A percentile compares a stretch with the other conserved stretches of the same genome.
Conservation (phyloP, 2,888 invertebrate species). For the Oligia fasciuncula region DNA sequence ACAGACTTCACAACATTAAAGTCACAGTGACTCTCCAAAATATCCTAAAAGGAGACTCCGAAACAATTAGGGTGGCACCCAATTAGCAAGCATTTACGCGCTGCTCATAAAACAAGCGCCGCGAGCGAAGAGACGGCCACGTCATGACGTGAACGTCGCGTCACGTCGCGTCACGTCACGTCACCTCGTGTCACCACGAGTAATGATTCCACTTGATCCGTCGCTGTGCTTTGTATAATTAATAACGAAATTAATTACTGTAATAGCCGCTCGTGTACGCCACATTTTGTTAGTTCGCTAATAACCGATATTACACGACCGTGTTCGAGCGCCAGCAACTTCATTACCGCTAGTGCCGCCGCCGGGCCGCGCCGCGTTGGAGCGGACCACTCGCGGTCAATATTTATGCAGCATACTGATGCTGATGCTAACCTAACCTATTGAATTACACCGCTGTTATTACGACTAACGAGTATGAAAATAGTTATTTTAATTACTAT, state of each 20-base stretch:
- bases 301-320: constrained; percentile 49
- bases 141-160: constrained; percentile 32
- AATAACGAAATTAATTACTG: constrained; percentile 64
- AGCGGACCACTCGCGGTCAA: constrained; percentile 21
- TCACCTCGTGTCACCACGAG: constrained; percentile 47
- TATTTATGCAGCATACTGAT: constrained; percentile 51
- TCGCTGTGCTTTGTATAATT: constrained; percentile 52
- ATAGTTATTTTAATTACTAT: constrained; percentile 24
- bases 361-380: background rate
- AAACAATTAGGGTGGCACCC: constrained; percentile 62
- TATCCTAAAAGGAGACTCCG: constrained; percentile 45
- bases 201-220: constrained; percentile 47
- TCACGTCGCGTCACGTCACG: constrained; percentile 30
- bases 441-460: constrained; percentile 47
- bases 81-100: constrained; percentile 61
- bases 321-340: constrained; percentile 35
- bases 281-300: constrained; percentile 62
- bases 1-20: constrained; percentile 41
- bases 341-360: constrained; percentile 57
- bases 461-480: constrained; percentile 30
- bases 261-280: constrained; percentile 42
- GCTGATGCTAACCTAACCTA: constrained; percentile 61
- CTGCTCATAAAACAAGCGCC: constrained; percentile 61
- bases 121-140: constrained; percentile 29
- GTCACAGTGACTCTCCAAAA: constrained; percentile 55